Evolutionary conservation across 2,888 invertebrate genomes (phyloP).

Genomic region (Yponomeuta plumbellus): DNA sequence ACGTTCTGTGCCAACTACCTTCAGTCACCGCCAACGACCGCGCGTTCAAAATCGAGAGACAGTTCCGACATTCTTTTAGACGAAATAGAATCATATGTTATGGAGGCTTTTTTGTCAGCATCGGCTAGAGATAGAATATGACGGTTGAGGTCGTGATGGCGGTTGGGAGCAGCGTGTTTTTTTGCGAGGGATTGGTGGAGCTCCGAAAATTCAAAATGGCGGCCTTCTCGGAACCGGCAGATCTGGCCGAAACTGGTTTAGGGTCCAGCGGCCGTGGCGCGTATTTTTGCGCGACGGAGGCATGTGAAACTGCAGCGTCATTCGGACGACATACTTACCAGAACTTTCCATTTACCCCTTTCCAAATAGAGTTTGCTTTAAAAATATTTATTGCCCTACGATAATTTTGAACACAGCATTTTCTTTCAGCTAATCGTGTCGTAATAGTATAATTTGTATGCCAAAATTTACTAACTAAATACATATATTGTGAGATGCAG

Average conservation of each 20-base stretch:
- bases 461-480: too few species aligned
- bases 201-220: conserved; percentile 66
- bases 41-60: conserved; percentile 27
- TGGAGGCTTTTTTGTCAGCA: not conserved
- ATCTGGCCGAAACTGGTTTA: conserved; percentile 17
- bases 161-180: conserved; percentile 38
- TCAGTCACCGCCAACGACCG: conserved; percentile 36
- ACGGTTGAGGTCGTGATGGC: not conserved
- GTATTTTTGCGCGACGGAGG: not conserved
- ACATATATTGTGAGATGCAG: too few species aligned
- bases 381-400: too few species aligned
- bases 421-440: too few species aligned
- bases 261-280: not conserved
- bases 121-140: not conserved
- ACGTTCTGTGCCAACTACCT: too few species aligned
- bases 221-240: conserved; percentile 44
- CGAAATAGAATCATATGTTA: conserved; percentile 17
- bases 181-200: conserved; percentile 56
- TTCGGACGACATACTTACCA: not conserved
- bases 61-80: conserved; percentile 4
- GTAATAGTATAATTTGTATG: too few species aligned
- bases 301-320: not conserved
- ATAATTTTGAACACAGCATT: too few species aligned
- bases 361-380: too few species aligned
- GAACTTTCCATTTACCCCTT: not conserved